Conservation (phyloP, 2,888 invertebrate species). For the Priocnemis perturbator region DNA sequence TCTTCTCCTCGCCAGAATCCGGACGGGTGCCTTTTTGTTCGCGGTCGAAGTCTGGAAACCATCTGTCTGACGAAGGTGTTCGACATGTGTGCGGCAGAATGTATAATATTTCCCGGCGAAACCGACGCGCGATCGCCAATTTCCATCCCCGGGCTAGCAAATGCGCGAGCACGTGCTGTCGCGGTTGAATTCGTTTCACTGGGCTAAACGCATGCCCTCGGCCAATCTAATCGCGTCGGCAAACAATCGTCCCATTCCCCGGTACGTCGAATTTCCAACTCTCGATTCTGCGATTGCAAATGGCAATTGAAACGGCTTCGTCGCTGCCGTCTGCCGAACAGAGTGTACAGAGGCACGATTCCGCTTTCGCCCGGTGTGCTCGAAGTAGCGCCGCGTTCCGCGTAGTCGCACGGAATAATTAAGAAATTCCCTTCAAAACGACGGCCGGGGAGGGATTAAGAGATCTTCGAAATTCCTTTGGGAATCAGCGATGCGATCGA, state of each 20-base stretch:
- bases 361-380: no score
- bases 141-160: not conserved
- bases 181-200: constrained; percentile 19
- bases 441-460: constrained; percentile 12
- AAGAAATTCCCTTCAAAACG: not conserved
- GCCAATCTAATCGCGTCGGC: constrained; percentile 11
- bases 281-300: no score
- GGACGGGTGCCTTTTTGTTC: constrained; percentile 36
- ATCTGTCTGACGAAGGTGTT: constrained; percentile 49
- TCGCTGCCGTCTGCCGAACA: not conserved
- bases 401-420: no score
- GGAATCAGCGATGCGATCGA: not conserved
- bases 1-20: not conserved
- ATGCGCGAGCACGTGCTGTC: constrained; percentile 14
- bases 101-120: not conserved
- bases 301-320: no score
- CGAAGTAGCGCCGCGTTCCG: no score
- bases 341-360: no score
- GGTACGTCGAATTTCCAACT: not conserved
- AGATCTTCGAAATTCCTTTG: constrained; percentile 23
- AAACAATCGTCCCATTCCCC: constrained; percentile 5
- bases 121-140: constrained; percentile 21
- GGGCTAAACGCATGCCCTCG: constrained; percentile 7
- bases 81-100: constrained; percentile 37
- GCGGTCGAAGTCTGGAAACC: constrained; percentile 47